Percentiles rank a stretch among this genome's conserved stretches.
phyloP scores from a whole-genome alignment of 2,113 vertebrate species.

The Mystacornis crossleyi region DNA sequence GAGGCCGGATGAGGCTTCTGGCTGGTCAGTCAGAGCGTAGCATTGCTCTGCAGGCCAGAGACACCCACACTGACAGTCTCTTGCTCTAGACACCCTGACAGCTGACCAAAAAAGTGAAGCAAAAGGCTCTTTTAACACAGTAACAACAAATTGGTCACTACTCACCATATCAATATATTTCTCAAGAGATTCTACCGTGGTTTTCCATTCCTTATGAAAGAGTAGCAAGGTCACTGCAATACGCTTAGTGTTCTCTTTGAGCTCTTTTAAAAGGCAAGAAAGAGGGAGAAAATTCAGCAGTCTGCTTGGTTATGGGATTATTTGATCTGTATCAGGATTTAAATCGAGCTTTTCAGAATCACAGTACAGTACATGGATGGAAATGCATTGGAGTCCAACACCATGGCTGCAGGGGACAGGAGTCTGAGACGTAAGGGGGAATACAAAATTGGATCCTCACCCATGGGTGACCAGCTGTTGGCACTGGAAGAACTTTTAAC shows the following conservation, averaged over 20 bases:
- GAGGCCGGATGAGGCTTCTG: neutral
- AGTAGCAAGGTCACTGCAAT: neutral
- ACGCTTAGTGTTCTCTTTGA: neutral
- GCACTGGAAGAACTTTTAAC: neutral
- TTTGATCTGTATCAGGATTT: neutral
- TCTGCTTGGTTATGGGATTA: neutral
- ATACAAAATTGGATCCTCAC: neutral
- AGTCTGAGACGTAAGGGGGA: rapidly evolving
- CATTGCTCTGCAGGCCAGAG: neutral
- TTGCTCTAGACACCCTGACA: neutral
- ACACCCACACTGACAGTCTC: neutral
- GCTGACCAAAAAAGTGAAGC: neutral
- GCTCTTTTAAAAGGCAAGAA: neutral
- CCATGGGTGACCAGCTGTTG: neutral
- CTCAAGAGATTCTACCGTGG: neutral
- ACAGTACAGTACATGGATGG: neutral
- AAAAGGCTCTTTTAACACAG: neutral
- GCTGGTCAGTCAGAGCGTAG: neutral
- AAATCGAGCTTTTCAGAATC: neutral
- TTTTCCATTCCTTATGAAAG: neutral
- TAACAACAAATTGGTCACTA: neutral
- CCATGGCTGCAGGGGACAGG: rapidly evolving
- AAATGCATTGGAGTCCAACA: neutral
- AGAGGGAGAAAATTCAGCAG: neutral
- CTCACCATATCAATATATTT: neutral